phyloP scores from a whole-genome alignment of 1,140 invertebrate species.

The Macrocentrus cingulum region DNA sequence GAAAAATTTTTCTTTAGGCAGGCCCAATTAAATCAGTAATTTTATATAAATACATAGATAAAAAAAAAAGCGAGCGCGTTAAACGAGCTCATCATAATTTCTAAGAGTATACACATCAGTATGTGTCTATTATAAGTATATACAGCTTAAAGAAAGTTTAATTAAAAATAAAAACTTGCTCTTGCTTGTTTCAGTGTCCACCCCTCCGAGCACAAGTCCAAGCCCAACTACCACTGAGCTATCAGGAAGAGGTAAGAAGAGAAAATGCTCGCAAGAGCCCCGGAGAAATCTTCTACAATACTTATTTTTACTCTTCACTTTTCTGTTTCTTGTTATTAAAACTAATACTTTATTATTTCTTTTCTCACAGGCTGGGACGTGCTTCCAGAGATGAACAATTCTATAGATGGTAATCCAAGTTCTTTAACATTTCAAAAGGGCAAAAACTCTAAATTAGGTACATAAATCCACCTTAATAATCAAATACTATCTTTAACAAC shows the following conservation, averaged over 20 bases:
- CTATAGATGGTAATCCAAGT: conserved; percentile 64
- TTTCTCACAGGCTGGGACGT: conserved; percentile 51
- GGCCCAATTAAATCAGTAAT: too few relatives aligned
- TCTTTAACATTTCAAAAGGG: conserved; percentile 63
- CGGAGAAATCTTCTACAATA: not conserved
- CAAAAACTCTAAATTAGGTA: conserved; percentile 53
- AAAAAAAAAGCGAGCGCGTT: too few relatives aligned
- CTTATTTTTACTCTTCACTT: not conserved
- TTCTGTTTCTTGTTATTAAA: not conserved
- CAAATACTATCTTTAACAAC: too few relatives aligned
- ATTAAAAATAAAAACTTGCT: conserved; percentile 1
- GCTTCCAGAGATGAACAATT: conserved; percentile 62
- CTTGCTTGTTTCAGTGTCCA: conserved; percentile 59
- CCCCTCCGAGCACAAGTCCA: conserved; percentile 62
- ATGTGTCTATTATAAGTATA: too few relatives aligned
- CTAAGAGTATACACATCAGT: too few relatives aligned
- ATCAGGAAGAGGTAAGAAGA: conserved; percentile 55
- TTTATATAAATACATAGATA: not conserved
- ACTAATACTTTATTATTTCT: conserved; percentile 21
- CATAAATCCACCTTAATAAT: conserved; percentile 12
- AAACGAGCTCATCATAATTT: too few relatives aligned
- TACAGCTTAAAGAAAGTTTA: not conserved
- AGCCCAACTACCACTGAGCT: conserved; percentile 62
- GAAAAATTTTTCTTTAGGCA: too few relatives aligned
- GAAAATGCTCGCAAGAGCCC: too few relatives aligned